Base-by-base conservation (phyloP, 2,888 invertebrate species). In the Heliconius ethilla region DNA sequence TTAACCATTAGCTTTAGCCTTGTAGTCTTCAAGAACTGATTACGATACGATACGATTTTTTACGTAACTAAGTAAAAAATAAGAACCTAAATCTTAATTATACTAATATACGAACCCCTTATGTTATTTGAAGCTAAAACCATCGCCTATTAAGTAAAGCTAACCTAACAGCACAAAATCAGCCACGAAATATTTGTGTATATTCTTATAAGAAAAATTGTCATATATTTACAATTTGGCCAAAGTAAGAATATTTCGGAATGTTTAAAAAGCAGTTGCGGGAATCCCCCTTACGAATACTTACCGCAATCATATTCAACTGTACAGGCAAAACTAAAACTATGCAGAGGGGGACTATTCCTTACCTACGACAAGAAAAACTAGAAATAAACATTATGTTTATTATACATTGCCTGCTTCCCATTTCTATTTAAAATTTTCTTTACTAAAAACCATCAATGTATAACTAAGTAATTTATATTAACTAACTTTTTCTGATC, bases 301-400 rank as follows among this genome's bases (percentile, higher is more conserved):
- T 81, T 80, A 80, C 83, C 81, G 78, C 83, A 85, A 85, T 85
- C 84, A 83, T 82, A 85, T 86, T 86, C 86, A 81, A 83, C 82
- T 81, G 80, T 75, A 82, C 82, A 74, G 81, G 77, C 81, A 80
- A 85, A 89, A 89, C 91, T 89, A 87, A 91, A 92, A 91, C 90
- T 91, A 90, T 88, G 87, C 88, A 82, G 83, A 83, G 82, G 82
- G 84, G 82, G 82, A 85, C 73, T 73, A 55, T 72, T 33, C 79
- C 66, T 77, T 75, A 37, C 70, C 77, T 67, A 70, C 51, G 62
- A 75, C 63, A 51, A 5, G 25, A 75, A 59, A 66, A 66, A 37
- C n/a, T 51, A 74, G n/a, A 51, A 73, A 2, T 13, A 33, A 15
- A 78, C 29, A 67, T 13, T 66, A 73, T 18, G 11, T 22, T 27